phyloP scores from a whole-genome alignment of 2,797 vertebrate genomes.

The Tokudaia muenninki region DNA sequence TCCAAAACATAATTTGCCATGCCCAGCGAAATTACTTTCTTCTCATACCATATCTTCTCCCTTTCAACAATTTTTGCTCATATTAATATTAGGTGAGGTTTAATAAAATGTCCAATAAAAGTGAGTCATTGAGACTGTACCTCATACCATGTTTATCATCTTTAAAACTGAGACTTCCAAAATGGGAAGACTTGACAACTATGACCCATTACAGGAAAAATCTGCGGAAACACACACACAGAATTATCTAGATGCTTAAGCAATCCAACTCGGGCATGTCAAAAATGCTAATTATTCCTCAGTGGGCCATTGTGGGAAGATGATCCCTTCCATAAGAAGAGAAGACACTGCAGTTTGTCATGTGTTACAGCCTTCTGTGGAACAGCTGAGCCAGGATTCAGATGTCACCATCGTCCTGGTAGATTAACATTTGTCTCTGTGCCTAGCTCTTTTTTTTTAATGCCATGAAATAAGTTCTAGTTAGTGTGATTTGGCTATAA shows the following conservation, averaged over 20 bases:
- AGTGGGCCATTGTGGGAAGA: not conserved
- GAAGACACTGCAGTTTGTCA: not conserved
- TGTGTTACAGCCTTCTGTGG: not conserved
- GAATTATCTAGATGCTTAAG: not conserved
- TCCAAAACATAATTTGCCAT: not conserved
- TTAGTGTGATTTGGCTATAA: conserved; percentile 9
- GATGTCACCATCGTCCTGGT: not conserved
- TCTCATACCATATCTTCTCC: not conserved
- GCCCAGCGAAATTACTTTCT: conserved; percentile 43
- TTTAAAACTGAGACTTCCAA: conserved; percentile 36
- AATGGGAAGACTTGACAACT: not conserved
- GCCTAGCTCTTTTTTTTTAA: conserved; percentile 26
- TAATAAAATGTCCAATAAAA: conserved; percentile 56
- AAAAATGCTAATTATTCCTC: not conserved
- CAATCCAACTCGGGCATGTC: not conserved
- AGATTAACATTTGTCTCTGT: not conserved
- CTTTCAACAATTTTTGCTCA: conserved; percentile 6
- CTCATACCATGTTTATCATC: not conserved
- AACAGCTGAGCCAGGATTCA: not conserved
- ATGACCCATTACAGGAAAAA: conserved; percentile 29
- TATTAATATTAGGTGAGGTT: conserved; percentile 6
- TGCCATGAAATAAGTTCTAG: not conserved
- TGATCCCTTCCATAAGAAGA: conserved; percentile 15
- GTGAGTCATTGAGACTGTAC: conserved; percentile 25
- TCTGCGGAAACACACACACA: conserved; percentile 17